Percentiles rank a stretch among this genome's conserved stretches.
These are phyloP conservation scores for Chouioia cunea DNA, from an alignment of 2,888 invertebrate genomes.

Conservation along the genomic window DNA sequence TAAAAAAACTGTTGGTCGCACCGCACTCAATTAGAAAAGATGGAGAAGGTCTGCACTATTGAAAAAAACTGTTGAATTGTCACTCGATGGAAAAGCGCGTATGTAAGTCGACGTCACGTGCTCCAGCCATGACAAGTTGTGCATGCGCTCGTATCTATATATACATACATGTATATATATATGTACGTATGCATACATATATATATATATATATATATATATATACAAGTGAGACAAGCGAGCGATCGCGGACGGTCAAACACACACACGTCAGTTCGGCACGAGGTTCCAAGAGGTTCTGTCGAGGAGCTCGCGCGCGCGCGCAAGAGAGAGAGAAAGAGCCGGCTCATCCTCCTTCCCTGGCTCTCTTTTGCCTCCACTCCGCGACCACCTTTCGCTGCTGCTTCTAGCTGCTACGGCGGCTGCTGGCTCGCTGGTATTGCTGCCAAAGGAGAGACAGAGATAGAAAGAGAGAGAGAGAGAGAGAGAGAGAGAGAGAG, in stretches of 20 bases:
- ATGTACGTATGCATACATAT: neutral
- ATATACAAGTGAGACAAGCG: neutral
- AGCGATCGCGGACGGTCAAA: neutral
- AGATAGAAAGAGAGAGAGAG: too few species aligned
- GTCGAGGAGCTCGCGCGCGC: neutral
- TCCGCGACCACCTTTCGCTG: conserved; percentile 28
- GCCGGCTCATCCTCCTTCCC: conserved; percentile 22
- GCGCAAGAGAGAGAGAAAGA: neutral
- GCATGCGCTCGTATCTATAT: neutral
- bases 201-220: neutral
- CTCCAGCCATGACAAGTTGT: conserved; percentile 26
- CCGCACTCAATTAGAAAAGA: conserved; percentile 1
- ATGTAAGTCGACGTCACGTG: conserved; percentile 33
- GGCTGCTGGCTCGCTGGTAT: too few species aligned
- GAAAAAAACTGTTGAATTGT: conserved; percentile 20
- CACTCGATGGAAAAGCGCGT: too few species aligned
- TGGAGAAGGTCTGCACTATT: conserved; percentile 1
- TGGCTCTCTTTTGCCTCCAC: conserved; percentile 33
- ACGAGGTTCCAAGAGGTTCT: conserved; percentile 7
- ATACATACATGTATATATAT: neutral
- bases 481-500: too few species aligned
- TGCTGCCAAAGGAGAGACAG: too few species aligned
- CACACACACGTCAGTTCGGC: conserved; percentile 21
- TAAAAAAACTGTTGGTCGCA: neutral
- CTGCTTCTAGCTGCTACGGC: too few species aligned